Evolutionary conservation across 2,888 invertebrate genomes (phyloP), one percentile per base, ranked within the genome.

Genomic region (Gibbula magus): DNA sequence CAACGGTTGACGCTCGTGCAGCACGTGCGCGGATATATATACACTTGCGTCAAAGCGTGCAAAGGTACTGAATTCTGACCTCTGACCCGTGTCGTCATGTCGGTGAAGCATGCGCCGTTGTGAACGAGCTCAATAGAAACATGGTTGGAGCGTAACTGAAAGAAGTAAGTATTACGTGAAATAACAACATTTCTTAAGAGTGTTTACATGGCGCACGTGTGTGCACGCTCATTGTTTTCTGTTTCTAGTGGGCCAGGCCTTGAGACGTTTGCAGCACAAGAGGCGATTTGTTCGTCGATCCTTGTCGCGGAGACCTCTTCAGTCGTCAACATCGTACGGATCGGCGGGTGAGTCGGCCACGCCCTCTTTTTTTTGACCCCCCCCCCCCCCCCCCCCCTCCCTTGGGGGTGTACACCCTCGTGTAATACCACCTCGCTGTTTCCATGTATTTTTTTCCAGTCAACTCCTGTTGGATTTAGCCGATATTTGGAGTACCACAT

Each of bases 171-270:
- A 70, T 70, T 29, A 70, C 35, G 25, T 18, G 39, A 10, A 70
- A 70, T 32, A 70, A 70, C 35, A 70, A 20, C 32, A 39, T 10
- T 18, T 61, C 61, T 22, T 20, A 61, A 61, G 25, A 61, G 61
- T 61, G 61, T 29, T 29, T 61, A 61, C 29, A 61, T 61, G 29
- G 29, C 29, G 29, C 29, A 61, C 61, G 25, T 29, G 29, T 61
- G n/a, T 29, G 29, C 29, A 45, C 45, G 45, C 45, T 45, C 45
- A 45, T 16, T 70, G 52, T 52, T 56, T 73, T 78, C 54, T 78
- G 56, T 20, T 78, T 78, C 29, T 74, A 78, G 78, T 78, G 78
- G 78, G 78, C 16, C 70, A 78, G 25, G 54, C 78, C 25, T 73
- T 78, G 39, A 67, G 78, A 39, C 52, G 74, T 18, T 73, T 78